Conservation (phyloP, 2,113 vertebrate species). For the Fukomys damarensis region DNA sequence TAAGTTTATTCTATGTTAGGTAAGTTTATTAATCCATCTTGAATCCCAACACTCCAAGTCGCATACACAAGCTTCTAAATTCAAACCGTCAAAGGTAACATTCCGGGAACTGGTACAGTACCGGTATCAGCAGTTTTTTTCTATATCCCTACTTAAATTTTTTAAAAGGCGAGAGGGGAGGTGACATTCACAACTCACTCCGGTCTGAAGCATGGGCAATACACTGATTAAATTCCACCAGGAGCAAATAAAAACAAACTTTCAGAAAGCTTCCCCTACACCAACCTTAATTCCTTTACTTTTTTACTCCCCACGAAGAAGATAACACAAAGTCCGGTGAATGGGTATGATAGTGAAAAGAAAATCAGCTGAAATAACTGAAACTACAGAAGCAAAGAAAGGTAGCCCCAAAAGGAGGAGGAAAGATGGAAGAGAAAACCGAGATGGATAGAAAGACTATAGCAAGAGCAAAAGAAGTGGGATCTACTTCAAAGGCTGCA, state of each 20-base stretch:
- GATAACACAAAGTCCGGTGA: background rate
- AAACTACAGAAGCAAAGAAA: background rate
- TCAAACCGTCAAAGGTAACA: constrained; percentile 52
- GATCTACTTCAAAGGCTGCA: background rate
- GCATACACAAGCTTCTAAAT: constrained; percentile 35
- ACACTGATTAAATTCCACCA: background rate
- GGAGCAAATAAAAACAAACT: constrained; percentile 39
- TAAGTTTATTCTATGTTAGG: too few species aligned
- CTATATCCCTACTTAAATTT: background rate
- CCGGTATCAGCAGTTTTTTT: background rate
- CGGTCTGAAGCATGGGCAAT: background rate
- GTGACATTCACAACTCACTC: constrained; percentile 35
- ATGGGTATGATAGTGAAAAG: background rate
- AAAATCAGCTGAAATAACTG: background rate
- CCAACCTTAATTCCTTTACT: background rate
- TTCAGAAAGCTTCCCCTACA: background rate
- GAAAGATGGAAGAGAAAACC: background rate
- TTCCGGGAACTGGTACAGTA: constrained; percentile 25
- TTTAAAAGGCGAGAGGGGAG: background rate
- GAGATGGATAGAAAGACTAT: background rate
- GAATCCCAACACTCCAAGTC: constrained; percentile 32
- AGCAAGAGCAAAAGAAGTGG: background rate
- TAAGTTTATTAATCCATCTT: constrained; percentile 23
- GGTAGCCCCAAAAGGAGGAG: background rate
- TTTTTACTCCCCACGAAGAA: constrained; percentile 24